Percentiles rank a stretch among this genome's conserved stretches.
Evolutionary conservation across 1,140 invertebrate species (phyloP).

Genomic region (Drosophila cardini): DNA sequence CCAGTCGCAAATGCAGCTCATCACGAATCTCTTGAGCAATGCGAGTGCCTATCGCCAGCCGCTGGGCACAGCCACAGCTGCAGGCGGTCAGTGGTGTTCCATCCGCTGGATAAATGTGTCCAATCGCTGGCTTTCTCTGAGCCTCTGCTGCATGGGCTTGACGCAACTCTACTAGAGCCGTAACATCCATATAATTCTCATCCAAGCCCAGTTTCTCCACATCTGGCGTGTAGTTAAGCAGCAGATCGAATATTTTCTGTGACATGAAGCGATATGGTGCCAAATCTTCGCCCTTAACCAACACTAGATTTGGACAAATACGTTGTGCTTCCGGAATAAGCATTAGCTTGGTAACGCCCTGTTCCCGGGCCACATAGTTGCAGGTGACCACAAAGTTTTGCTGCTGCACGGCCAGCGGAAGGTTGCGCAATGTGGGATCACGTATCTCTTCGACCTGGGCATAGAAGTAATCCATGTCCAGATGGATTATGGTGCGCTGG

Average conservation of each 20-base stretch:
- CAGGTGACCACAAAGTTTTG: slow-evolving; percentile 92
- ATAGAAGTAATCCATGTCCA: slow-evolving; percentile 93
- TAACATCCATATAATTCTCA: slow-evolving; percentile 92
- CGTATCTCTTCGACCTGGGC: slow-evolving; percentile 92
- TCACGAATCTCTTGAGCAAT: slow-evolving; percentile 90
- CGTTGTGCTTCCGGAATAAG: slow-evolving; percentile 88
- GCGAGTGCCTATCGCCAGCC: slow-evolving; percentile 88
- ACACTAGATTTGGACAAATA: slow-evolving; percentile 88
- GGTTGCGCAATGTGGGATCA: slow-evolving; percentile 87
- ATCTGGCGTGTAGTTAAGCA: slow-evolving; percentile 88
- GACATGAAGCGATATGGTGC: slow-evolving; percentile 90
- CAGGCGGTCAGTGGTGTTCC: slow-evolving; percentile 86
- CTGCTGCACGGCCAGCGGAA: slow-evolving; percentile 91
- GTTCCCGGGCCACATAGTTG: slow-evolving; percentile 90
- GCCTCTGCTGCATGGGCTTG: slow-evolving; percentile 67
- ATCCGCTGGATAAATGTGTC: slow-evolving; percentile 86
- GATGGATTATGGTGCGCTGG: slow-evolving; percentile 88
- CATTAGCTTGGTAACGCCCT: slow-evolving; percentile 91
- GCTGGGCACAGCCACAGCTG: slow-evolving; percentile 89
- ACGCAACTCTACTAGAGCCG: slow-evolving; percentile 87
- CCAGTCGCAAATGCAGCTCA: slow-evolving; percentile 88
- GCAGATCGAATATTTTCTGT: slow-evolving; percentile 88
- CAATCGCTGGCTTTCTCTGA: slow-evolving; percentile 83
- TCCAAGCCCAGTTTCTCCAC: slow-evolving; percentile 92
- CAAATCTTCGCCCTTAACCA: slow-evolving; percentile 91